phyloP scores from a whole-genome alignment of 2,888 invertebrate genomes.

The Microplitis deprimator region DNA sequence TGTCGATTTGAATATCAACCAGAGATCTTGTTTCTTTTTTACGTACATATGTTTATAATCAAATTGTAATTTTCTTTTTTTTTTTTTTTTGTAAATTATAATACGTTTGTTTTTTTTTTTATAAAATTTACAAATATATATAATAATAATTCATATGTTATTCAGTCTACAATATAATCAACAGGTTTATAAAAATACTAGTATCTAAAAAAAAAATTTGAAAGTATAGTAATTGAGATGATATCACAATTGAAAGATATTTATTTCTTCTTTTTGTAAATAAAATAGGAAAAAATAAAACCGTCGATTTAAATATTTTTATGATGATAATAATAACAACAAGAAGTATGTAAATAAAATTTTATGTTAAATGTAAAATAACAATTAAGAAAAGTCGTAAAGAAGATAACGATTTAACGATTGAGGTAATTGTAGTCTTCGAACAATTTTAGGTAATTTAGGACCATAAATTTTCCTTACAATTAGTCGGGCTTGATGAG shows the following conservation, averaged over 20 bases:
- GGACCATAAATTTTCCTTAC: conserved; percentile 76
- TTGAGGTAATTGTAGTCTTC: conserved; percentile 77
- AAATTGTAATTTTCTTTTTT: neutral
- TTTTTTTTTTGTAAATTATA: conserved; percentile 14
- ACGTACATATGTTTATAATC: neutral
- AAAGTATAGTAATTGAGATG: neutral
- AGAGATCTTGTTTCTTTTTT: neutral
- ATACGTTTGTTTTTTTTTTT: neutral
- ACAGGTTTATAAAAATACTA: conserved; percentile 1
- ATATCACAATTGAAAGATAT: neutral
- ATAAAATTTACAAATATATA: neutral
- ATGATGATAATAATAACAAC: neutral
- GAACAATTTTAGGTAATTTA: conserved; percentile 74
- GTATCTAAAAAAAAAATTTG: neutral
- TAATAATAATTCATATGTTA: neutral
- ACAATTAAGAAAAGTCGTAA: conserved; percentile 74
- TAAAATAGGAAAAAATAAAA: neutral
- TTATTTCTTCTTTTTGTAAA: conserved; percentile 3
- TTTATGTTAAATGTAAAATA: neutral
- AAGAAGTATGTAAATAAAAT: neutral
- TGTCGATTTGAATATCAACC: conserved; percentile 16
- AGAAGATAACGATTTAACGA: conserved; percentile 79
- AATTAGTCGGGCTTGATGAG: conserved; percentile 78
- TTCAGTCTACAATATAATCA: neutral
- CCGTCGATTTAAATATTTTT: neutral